These are phyloP conservation scores for Aspidiotus destructor DNA, from an alignment of 2,888 invertebrate species.

Conservation along the genomic window DNA sequence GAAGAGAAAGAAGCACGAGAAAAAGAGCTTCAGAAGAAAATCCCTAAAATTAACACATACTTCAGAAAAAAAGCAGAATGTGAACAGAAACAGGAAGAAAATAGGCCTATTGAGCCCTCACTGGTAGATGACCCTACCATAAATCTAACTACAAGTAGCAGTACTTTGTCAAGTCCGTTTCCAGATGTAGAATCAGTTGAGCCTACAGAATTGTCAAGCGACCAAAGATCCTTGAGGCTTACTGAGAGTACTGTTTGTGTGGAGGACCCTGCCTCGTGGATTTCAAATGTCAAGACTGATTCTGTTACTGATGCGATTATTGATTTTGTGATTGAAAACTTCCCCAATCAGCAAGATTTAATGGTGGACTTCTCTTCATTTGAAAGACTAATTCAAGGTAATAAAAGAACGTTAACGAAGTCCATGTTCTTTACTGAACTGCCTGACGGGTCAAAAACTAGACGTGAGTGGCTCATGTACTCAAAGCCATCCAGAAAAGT, in stretches of 20 bases:
- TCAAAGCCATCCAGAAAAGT: neutral
- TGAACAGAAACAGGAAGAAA: neutral
- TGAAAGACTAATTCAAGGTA: neutral
- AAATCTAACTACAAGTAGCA: neutral
- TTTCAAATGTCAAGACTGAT: neutral
- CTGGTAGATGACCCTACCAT: no score
- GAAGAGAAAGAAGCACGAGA: neutral
- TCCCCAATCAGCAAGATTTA: constrained; percentile 4
- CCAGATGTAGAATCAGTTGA: no score
- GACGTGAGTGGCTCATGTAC: neutral
- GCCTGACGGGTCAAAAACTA: neutral
- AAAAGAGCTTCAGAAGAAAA: neutral
- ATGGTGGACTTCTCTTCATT: neutral
- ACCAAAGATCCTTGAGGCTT: no score
- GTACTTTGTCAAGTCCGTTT: neutral
- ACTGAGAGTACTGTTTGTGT: neutral
- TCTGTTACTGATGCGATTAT: neutral
- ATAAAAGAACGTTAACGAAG: constrained; percentile 5
- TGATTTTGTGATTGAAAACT: constrained; percentile 7
- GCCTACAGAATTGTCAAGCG: no score
- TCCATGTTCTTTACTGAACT: constrained; percentile 8
- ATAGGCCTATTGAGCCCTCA: neutral
- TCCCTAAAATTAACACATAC: neutral
- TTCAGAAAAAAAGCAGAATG: neutral
- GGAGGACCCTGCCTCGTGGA: constrained; percentile 1